Evolutionary conservation across 1,140 invertebrate genomes (phyloP).

Genomic region (Drosophila biarmipes): DNA sequence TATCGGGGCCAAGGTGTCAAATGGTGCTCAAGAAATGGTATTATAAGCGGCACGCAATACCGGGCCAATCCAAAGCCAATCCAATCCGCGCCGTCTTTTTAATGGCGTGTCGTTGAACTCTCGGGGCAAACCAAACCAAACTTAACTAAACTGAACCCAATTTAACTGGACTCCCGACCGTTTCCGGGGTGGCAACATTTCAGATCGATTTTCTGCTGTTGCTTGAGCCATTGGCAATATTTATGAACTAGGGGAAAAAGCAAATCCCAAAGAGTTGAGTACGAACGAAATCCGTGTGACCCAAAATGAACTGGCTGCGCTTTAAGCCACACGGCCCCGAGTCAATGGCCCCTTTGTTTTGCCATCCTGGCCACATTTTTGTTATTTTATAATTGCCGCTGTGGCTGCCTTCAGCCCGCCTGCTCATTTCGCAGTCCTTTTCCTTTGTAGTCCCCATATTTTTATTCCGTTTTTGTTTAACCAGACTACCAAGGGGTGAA

Average conservation of each 20-base stretch:
- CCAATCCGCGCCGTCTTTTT: neutral
- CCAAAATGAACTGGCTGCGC: constrained; percentile 29
- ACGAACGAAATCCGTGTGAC: constrained; percentile 31
- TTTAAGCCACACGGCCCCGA: constrained; percentile 24
- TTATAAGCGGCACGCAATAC: constrained; percentile 45
- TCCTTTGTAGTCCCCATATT: constrained; percentile 40
- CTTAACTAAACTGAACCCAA: constrained; percentile 4
- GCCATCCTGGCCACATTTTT: constrained; percentile 45
- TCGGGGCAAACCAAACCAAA: neutral
- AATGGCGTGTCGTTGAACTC: constrained; percentile 42
- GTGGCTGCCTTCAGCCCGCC: constrained; percentile 13
- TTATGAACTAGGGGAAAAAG: constrained; percentile 16
- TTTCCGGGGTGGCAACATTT: constrained; percentile 40
- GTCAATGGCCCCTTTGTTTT: constrained; percentile 47
- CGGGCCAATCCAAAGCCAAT: neutral
- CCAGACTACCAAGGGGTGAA: constrained; percentile 29
- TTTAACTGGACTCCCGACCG: constrained; percentile 7
- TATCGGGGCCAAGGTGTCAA: constrained; percentile 51
- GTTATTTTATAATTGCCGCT: constrained; percentile 58
- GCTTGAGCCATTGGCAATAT: constrained; percentile 25
- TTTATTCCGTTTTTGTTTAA: constrained; percentile 34
- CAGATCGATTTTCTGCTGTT: constrained; percentile 36
- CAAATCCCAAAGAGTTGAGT: constrained; percentile 16
- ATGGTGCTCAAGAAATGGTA: constrained; percentile 45
- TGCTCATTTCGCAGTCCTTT: constrained; percentile 40